Percentiles rank a stretch among this genome's conserved stretches.
phyloP scores from a whole-genome alignment of 53 echinoderm and acorn worm species.

The Patiria pectinifera region DNA sequence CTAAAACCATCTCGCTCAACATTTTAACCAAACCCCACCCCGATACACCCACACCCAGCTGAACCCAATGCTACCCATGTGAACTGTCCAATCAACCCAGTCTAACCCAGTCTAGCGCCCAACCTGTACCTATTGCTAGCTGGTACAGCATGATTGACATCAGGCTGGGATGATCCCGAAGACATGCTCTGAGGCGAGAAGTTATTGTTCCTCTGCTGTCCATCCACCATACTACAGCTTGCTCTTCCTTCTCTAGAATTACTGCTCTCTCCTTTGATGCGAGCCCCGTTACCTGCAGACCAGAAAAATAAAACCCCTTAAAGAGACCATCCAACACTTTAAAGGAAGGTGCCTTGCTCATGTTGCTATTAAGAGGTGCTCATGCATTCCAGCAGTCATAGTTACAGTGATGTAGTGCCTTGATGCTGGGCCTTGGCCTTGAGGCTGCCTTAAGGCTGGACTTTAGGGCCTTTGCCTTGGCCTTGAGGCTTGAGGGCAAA shows the following conservation, averaged over 20 bases:
- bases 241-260: constrained; percentile 23
- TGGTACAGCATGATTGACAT: constrained; percentile 6
- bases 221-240: constrained; percentile 52
- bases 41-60: not conserved
- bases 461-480: too few relatives aligned
- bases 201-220: constrained; percentile 30
- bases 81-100: too few relatives aligned
- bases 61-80: not conserved
- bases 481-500: too few relatives aligned
- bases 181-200: constrained; percentile 40
- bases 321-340: too few relatives aligned
- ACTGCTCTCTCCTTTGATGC: constrained; percentile 47
- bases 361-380: too few relatives aligned
- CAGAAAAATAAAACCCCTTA: too few relatives aligned
- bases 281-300: constrained; percentile 34
- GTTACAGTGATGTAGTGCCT: too few relatives aligned
- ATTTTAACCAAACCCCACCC: not conserved
- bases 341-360: too few relatives aligned
- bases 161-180: constrained; percentile 37
- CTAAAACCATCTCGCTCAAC: not conserved
- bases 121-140: constrained; percentile 12
- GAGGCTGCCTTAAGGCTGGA: too few relatives aligned
- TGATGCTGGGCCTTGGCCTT: too few relatives aligned
- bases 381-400: too few relatives aligned
- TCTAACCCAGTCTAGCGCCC: not conserved